These are phyloP conservation scores for Hofmannophila pseudospretella DNA, from an alignment of 2,888 invertebrate genomes.

Conservation along the genomic window DNA sequence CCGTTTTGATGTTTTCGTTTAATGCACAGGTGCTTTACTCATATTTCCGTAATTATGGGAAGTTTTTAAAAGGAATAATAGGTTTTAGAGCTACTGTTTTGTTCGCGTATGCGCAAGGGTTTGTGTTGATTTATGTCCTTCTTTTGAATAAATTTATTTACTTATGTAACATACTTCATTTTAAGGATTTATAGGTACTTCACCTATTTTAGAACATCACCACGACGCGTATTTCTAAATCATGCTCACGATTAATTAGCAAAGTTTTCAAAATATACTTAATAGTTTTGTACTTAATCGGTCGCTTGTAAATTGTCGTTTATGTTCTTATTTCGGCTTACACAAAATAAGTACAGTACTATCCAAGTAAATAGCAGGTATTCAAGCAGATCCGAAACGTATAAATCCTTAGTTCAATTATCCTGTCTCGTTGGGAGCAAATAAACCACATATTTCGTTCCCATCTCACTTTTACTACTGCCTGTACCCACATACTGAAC, in stretches of 20 bases:
- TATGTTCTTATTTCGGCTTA: background rate
- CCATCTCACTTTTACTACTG: conserved; percentile 55
- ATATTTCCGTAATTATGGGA: conserved; percentile 1
- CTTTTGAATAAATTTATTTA: background rate
- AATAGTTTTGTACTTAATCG: too few species aligned
- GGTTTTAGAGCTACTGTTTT: background rate
- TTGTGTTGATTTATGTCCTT: too few species aligned
- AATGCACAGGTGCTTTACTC: background rate
- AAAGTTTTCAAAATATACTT: too few species aligned
- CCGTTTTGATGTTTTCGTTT: conserved; percentile 37
- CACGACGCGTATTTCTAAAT: too few species aligned
- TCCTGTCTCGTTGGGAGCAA: conserved; percentile 57
- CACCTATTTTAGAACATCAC: too few species aligned
- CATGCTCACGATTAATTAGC: too few species aligned
- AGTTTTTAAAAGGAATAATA: background rate
- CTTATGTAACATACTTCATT: too few species aligned
- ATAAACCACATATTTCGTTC: conserved; percentile 59
- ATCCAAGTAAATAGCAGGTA: conserved; percentile 3
- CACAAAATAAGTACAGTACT: background rate
- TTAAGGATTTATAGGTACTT: too few species aligned
- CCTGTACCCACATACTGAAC: conserved; percentile 22
- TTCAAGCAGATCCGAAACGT: conserved; percentile 50
- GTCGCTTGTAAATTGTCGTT: too few species aligned
- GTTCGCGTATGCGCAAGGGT: background rate
- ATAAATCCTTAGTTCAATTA: conserved; percentile 73